phyloP scores from a whole-genome alignment of 2,797 vertebrate species.

The Clamator glandarius region DNA sequence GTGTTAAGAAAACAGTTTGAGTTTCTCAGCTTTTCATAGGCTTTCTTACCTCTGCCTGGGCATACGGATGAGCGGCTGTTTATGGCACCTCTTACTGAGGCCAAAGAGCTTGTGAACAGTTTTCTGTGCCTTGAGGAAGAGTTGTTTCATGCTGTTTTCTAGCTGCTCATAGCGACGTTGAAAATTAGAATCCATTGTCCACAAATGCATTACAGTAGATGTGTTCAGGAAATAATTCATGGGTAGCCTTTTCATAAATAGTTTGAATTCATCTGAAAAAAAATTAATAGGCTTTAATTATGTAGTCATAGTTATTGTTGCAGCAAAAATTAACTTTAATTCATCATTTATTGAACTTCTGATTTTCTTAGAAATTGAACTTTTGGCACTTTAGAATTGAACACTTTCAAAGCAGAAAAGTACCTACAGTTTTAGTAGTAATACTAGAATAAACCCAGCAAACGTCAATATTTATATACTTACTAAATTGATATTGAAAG shows the following conservation, averaged over 20 bases:
- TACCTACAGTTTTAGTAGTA: not conserved
- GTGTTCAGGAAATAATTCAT: slow-evolving; percentile 93
- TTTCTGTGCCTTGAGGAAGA: slow-evolving; percentile 90
- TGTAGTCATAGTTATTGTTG: not conserved
- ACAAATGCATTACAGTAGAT: slow-evolving; percentile 90
- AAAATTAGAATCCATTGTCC: slow-evolving; percentile 91
- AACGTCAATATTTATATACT: not conserved
- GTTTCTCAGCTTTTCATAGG: not conserved
- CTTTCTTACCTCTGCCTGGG: slow-evolving; percentile 88
- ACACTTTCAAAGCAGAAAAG: not conserved
- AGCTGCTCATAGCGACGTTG: slow-evolving; percentile 93
- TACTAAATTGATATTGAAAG: not conserved
- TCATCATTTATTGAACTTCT: not conserved
- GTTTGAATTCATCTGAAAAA: slow-evolving; percentile 94
- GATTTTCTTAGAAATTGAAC: not conserved
- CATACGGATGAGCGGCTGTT: slow-evolving; percentile 90
- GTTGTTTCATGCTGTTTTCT: slow-evolving; percentile 89
- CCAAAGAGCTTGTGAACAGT: slow-evolving; percentile 96
- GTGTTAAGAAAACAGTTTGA: not conserved
- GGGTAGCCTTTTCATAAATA: slow-evolving; percentile 91
- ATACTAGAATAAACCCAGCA: not conserved
- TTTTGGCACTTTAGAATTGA: not conserved
- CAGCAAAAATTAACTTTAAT: not conserved
- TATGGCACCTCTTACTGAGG: slow-evolving; percentile 94
- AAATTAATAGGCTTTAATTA: not conserved